Evolutionary conservation across 2,113 vertebrate species (phyloP), one percentile per base, ranked within the genome.

Genomic region (Poeciliopsis turrubarensis): DNA sequence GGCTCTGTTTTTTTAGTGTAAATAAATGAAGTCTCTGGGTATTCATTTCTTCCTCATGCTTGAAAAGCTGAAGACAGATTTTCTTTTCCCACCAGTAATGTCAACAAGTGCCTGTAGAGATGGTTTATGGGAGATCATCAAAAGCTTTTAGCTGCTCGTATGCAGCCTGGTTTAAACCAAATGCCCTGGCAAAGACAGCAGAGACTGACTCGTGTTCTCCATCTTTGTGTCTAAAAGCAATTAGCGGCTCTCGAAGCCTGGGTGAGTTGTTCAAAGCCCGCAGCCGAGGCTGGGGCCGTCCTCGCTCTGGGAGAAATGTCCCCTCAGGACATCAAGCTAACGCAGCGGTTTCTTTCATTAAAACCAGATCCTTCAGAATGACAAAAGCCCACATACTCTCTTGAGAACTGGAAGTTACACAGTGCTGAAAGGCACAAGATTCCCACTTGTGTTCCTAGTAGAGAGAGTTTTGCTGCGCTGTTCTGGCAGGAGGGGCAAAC

Each of bases 121-220:
- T 86, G 65, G 71, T 88, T 88, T 80, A 90, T 87, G 71, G 68
- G 72, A 62, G 70, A 70, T 81, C 72, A 88, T 78, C 81, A 86
- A 80, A 90, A 84, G 89, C 91, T 92, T 92, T 94, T 91, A 94
- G 89, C 88, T 75, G 87, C 79, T 54, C 89, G 90, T 85, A 88
- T 57, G 67, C 80, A 87, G 82, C 89, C 76, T 83, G 80, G 89
- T 79, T 84, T 77, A 85, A 90, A 89, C 89, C 86, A 89, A 90
- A 91, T 69, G 32, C 73, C 67, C 74, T 89, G 86, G 79, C 79
- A 84, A 82, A 80, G 80, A 87, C 68, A 62, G 83, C 75, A 82
- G 87, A 73, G 86, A 77, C 82, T 61, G 86, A 87, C 81, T 92
- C 54, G 87, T 83, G 76, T 77, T 87, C 85, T 82, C 85, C 76